These are phyloP conservation scores for Meteorus sp. DNA, from an alignment of 1,140 invertebrate genomes.

Conservation along the genomic window DNA sequence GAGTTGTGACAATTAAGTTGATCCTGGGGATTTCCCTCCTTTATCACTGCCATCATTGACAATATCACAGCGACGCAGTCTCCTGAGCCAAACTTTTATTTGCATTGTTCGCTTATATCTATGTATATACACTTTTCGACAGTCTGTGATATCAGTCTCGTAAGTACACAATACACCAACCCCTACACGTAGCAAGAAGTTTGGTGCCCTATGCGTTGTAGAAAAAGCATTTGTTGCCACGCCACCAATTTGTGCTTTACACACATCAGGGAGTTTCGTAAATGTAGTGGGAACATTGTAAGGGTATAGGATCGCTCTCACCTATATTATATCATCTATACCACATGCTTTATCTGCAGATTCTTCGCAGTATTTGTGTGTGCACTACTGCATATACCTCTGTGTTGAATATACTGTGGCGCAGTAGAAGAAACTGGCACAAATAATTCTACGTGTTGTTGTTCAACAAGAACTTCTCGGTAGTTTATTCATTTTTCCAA, in stretches of 20 bases:
- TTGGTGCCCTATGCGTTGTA: background rate
- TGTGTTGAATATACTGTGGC: no score
- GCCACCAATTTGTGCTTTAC: slow-evolving; percentile 5
- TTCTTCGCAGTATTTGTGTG: no score
- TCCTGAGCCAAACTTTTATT: no score
- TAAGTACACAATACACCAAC: no score
- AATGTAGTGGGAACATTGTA: background rate
- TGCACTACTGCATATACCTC: no score
- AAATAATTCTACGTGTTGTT: no score
- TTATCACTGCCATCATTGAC: background rate
- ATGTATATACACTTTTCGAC: background rate
- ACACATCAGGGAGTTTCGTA: background rate
- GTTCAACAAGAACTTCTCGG: no score
- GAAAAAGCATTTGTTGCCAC: background rate
- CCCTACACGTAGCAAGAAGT: slow-evolving; percentile 8
- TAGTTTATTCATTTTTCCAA: no score
- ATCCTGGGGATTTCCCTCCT: background rate
- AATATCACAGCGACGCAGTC: background rate
- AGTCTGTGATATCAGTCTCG: slow-evolving; percentile 15
- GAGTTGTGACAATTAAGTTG: background rate
- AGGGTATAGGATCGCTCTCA: no score
- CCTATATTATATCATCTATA: no score
- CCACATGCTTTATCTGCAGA: no score
- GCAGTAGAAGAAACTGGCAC: no score
- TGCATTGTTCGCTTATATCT: background rate